Conservation (phyloP, 2,888 invertebrate species). For the Bombylius major region DNA sequence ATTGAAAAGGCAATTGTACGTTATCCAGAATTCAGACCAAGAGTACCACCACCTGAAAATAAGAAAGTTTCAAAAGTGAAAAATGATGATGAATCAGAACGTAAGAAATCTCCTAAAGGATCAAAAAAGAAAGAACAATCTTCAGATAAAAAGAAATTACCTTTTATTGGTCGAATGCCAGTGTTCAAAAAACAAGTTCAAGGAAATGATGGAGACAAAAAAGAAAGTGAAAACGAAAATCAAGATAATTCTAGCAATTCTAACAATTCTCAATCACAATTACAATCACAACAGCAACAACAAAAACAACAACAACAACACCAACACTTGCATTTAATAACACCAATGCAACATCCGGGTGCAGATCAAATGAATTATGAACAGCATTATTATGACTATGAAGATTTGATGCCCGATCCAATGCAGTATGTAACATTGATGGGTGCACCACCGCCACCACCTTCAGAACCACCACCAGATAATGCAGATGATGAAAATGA, state of each 20-base stretch:
- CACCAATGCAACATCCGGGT: background rate
- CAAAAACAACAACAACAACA: background rate
- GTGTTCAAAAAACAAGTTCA: conserved; percentile 50
- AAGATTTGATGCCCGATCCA: conserved; percentile 37
- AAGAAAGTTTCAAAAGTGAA: conserved; percentile 6
- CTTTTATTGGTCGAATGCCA: conserved; percentile 77
- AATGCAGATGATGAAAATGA: conserved; percentile 22
- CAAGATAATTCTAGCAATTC: conserved; percentile 5
- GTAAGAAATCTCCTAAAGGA: conserved; percentile 25
- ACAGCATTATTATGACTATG: conserved; percentile 34
- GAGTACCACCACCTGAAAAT: conserved; percentile 20
- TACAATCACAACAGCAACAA: background rate
- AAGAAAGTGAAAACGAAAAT: conserved; percentile 14
- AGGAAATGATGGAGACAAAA: conserved; percentile 10
- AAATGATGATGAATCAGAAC: conserved; percentile 23
- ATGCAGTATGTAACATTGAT: conserved; percentile 35
- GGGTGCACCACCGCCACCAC: conserved; percentile 34
- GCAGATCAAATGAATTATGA: conserved; percentile 22
- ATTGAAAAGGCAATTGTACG: conserved; percentile 33
- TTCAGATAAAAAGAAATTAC: conserved; percentile 51
- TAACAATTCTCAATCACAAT: no score
- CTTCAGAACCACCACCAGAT: conserved; percentile 24
- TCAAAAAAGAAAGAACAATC: conserved; percentile 12
- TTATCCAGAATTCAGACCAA: conserved; percentile 34
- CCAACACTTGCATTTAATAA: background rate